phyloP scores from a whole-genome alignment of 2,113 vertebrate species.

The Brachirus orientalis region DNA sequence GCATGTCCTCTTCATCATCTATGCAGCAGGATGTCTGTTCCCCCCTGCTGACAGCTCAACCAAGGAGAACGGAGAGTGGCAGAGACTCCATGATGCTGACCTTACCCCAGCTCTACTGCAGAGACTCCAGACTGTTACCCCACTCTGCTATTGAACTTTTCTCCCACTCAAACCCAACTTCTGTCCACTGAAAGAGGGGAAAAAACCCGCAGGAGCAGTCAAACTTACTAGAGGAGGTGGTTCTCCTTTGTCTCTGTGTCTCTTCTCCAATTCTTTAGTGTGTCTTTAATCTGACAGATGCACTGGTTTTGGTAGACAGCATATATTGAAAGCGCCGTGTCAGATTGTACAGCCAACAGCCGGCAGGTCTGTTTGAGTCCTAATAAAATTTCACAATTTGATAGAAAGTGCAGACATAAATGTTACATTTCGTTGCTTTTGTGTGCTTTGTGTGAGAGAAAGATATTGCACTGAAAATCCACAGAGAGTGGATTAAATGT shows the following conservation, averaged over 20 bases:
- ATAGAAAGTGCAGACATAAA: conserved; percentile 45
- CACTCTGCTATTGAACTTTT: conserved; percentile 49
- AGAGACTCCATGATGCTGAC: conserved; percentile 56
- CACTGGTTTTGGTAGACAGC: conserved; percentile 46
- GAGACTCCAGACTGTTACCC: conserved; percentile 61
- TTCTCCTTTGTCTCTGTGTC: conserved; percentile 8
- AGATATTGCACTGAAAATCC: conserved; percentile 54
- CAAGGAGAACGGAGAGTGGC: conserved; percentile 66
- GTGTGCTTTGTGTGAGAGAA: conserved; percentile 42
- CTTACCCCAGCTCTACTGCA: conserved; percentile 59
- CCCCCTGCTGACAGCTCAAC: conserved; percentile 67
- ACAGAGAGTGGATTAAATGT: conserved; percentile 64
- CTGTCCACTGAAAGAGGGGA: conserved; percentile 18
- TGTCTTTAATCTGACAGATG: conserved; percentile 56
- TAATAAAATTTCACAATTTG: conserved; percentile 53
- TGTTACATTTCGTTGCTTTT: conserved; percentile 58
- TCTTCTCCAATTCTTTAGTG: conserved; percentile 29
- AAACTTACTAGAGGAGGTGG: conserved; percentile 11
- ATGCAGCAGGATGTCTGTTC: conserved; percentile 64
- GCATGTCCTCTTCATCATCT: conserved; percentile 73
- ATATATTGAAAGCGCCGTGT: conserved; percentile 56
- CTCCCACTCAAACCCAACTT: conserved; percentile 44
- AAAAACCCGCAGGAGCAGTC: conserved; percentile 22
- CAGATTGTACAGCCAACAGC: conserved; percentile 42
- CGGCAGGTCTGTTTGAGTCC: conserved; percentile 50